Evolutionary conservation across 2,888 invertebrate species (phyloP), one percentile per base, ranked within the genome.

Genomic region (Drosophila anomelani): DNA sequence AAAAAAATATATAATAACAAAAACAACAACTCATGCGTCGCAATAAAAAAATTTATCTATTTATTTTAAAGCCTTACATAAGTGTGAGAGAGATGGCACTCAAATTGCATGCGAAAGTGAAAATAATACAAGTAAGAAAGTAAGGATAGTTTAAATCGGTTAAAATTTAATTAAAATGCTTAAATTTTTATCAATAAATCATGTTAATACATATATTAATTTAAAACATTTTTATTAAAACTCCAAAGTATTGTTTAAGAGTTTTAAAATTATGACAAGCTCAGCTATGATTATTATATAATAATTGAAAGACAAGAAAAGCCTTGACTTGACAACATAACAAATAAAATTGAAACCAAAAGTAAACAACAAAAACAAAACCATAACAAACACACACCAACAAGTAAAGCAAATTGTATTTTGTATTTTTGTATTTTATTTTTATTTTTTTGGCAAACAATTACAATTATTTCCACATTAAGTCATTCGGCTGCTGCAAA

Each of bases 401-500:
- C 23, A 55, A 61, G 13, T 54, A 60, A 60, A 60, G 41, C 55
- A n/a, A 41, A 49, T 38, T 59, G 15, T 39, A 0, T 29, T 29
- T 49, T 10, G 12, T 47, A n/a, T 47, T 17, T 32, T n/a, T 29
- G 6, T 51, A 36, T 58, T 46, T 58, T 6, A 38, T 46, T 9
- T 26, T 29, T 39, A 13, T 59, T 51, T 36, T 53, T 20, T 32
- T 13, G 13, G 23, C 34, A 49, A 67, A 56, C 68, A 56, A 68
- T 56, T 56, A 41, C 68, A 56, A 68, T 68, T 68, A 68, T 68
- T 68, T 68, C 20, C 49, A 68, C 68, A 68, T 68, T 68, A 68
- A 55, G 39, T 49, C 26, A 49, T 54, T 55, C 34, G 54, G 47
- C n/a, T 43, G 55, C 46, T 68, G 69, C 68, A 49, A 68, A 72